Evolutionary conservation across 1,140 invertebrate genomes (phyloP), one percentile per base, ranked within the genome.

Genomic region (Palaemon carinicauda): DNA sequence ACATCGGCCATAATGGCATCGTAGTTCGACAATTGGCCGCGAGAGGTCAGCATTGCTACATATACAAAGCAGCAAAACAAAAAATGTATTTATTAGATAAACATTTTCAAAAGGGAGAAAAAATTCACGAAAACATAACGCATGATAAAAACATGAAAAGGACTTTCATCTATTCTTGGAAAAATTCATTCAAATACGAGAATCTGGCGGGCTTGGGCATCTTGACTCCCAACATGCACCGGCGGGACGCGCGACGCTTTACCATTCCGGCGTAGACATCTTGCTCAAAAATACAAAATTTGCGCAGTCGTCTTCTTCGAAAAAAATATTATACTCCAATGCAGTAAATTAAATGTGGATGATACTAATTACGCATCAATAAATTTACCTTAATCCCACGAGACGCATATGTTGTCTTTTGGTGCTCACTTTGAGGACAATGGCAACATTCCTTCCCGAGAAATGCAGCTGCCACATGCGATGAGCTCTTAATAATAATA

Each of bases 1-100:
- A 86, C 83, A 79, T 86, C 83, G 83, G 83, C 83, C 83, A 86
- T 86, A 86, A 86, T 86, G 83, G 83, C 83, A 86, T 86, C 77
- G 54, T 80, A 86, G 83, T 86, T 73, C 69, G 56, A 77, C 60
- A 51, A 80, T 50, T 80, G 60, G 83, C 83, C 83, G 77, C 83
- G 53, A 86, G 83, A 74, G 83, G 65, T 71, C 77, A 71, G 54
- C 27, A 74, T 80, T 19, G 14, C 41, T 24, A 15, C 27, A 31
- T 10, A 29, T 31, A 24, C 12, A n/a, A 10, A 19, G 19, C 51
- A 24, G 10, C 51, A 21, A 27, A 41, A 79, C 77, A n/a, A 19
- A 41, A 41, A 41, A 9, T 41, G 5, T 41, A 41, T 41, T 41
- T 41, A 4, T 41, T 75, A 50, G 21, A 7, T 4, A 21, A n/a